phyloP scores from a whole-genome alignment of 2,113 vertebrate genomes.

The Dicerorhinus sumatrensis region DNA sequence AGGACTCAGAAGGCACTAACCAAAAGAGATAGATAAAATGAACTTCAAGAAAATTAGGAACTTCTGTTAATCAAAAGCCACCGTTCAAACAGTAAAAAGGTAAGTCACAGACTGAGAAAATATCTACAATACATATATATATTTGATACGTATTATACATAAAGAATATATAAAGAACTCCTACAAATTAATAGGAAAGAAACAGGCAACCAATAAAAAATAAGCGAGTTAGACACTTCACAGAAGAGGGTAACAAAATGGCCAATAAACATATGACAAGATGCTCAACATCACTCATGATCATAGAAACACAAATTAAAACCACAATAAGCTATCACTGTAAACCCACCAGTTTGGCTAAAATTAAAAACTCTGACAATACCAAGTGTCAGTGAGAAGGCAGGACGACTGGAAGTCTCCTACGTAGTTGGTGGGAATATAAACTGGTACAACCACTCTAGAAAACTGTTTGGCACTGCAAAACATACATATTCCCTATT shows the following conservation, averaged over 20 bases:
- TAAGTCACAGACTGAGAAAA: background rate
- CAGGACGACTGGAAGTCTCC: background rate
- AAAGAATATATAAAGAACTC: background rate
- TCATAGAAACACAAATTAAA: background rate
- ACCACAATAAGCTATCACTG: background rate
- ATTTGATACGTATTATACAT: background rate
- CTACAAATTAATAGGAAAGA: background rate
- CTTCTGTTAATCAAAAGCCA: background rate
- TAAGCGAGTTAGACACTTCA: background rate
- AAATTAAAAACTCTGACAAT: constrained; percentile 2
- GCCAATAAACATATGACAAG: background rate
- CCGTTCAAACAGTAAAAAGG: background rate
- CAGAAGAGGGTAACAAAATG: background rate
- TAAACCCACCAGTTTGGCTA: background rate
- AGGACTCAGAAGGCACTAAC: constrained; percentile 10
- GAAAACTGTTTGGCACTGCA: background rate
- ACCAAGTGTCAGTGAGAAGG: background rate
- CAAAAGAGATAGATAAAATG: background rate
- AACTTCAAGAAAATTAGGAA: constrained; percentile 33
- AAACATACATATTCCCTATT: background rate
- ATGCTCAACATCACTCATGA: background rate
- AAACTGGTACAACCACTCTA: background rate
- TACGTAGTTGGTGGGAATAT: background rate
- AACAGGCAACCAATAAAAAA: background rate
- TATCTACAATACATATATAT: background rate